Conservation (phyloP, 2,888 invertebrate genomes). For the Macrophya annulata region DNA sequence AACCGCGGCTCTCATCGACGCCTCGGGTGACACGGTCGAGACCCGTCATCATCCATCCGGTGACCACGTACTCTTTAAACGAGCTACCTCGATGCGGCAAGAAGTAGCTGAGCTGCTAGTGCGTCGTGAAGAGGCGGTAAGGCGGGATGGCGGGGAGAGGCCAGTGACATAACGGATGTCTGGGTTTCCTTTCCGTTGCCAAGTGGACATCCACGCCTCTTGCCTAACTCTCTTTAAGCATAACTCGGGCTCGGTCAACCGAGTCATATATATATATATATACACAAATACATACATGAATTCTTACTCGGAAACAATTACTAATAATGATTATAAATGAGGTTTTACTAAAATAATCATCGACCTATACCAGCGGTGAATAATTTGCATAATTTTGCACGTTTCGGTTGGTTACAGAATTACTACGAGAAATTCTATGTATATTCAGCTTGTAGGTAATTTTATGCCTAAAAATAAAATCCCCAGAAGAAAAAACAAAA, state of each 20-base stretch:
- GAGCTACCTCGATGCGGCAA: not conserved
- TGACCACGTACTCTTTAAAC: constrained; percentile 22
- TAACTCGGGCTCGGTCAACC: constrained; percentile 42
- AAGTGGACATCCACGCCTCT: constrained; percentile 51
- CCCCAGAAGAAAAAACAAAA: too few species aligned
- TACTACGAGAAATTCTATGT: too few species aligned
- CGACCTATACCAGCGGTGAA: too few species aligned
- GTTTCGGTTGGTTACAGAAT: too few species aligned
- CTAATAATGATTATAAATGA: not conserved
- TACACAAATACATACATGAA: not conserved
- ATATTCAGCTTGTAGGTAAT: too few species aligned
- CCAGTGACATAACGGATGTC: constrained; percentile 56
- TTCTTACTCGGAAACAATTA: not conserved
- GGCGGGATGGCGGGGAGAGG: constrained; percentile 22
- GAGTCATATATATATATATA: not conserved
- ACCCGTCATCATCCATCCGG: constrained; percentile 23
- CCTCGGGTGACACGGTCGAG: constrained; percentile 36
- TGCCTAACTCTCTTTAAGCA: constrained; percentile 46
- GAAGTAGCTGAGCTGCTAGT: not conserved
- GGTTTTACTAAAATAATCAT: too few species aligned
- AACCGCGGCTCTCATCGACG: constrained; percentile 23
- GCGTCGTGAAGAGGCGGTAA: not conserved
- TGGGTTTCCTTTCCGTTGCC: constrained; percentile 56
- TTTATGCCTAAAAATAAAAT: too few species aligned
- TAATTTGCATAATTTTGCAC: too few species aligned